Evolutionary conservation across 2,797 vertebrate species (phyloP).

Genomic region (Crocodylus rhombifer): DNA sequence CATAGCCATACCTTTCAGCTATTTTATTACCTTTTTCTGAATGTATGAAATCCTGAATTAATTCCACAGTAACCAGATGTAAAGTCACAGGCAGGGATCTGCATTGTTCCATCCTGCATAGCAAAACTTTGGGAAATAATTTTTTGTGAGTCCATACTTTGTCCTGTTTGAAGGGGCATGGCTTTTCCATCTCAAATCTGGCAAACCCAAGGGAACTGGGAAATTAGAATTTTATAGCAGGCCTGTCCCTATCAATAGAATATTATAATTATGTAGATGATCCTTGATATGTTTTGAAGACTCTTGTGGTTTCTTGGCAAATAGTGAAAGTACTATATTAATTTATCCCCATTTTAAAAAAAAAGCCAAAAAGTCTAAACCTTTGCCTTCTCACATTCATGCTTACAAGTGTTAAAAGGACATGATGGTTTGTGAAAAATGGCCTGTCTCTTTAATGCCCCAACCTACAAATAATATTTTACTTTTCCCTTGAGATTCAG

Average conservation of each 20-base stretch:
- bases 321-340: neutral
- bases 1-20: no score
- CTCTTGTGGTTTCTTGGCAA: neutral
- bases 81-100: neutral
- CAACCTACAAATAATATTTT: neutral
- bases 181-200: neutral
- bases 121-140: neutral
- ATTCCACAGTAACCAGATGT: neutral
- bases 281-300: neutral
- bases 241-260: neutral
- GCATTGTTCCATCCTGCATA: neutral
- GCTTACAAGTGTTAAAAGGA: no score
- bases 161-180: neutral
- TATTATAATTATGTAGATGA: neutral
- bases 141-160: neutral
- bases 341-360: neutral
- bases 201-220: neutral
- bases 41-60: neutral
- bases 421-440: no score
- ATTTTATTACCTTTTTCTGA: no score
- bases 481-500: neutral
- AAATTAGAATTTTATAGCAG: neutral
- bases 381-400: no score
- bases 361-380: no score
- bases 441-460: no score